A percentile compares a stretch with the other conserved stretches of the same genome.
Evolutionary conservation across 1,140 invertebrate genomes (phyloP).

Genomic region (Drosophila equinoxialis): DNA sequence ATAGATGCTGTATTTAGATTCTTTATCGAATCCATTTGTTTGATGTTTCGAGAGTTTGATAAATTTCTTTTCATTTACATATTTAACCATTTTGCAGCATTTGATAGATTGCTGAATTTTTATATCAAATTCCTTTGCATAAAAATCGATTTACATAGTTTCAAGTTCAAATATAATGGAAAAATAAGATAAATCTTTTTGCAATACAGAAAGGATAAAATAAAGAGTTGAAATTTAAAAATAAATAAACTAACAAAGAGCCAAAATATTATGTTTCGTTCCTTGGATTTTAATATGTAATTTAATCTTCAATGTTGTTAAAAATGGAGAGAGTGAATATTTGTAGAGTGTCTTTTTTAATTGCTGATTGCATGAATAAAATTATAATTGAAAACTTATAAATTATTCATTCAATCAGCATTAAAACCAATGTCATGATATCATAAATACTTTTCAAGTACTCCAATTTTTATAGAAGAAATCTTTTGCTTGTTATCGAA

Average conservation of each 20-base stretch:
- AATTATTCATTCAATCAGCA: constrained; percentile 5
- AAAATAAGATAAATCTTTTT: too few species aligned
- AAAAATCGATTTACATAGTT: too few species aligned
- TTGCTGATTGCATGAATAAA: constrained; percentile 6
- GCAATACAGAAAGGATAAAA: too few species aligned
- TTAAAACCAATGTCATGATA: not conserved
- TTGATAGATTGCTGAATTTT: not conserved
- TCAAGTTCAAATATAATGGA: too few species aligned
- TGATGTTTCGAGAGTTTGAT: not conserved
- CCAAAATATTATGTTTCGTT: too few species aligned
- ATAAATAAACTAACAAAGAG: too few species aligned
- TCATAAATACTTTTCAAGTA: not conserved
- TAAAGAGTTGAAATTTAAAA: too few species aligned
- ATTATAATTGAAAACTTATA: not conserved
- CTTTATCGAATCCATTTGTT: not conserved
- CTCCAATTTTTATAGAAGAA: not conserved
- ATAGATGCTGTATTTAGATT: not conserved
- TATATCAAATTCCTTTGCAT: not conserved
- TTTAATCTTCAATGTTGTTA: too few species aligned
- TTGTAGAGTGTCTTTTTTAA: not conserved
- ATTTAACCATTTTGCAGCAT: not conserved
- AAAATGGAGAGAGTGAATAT: not conserved
- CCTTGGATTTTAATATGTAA: too few species aligned
- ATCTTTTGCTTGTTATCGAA: constrained; percentile 20
- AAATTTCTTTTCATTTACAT: not conserved